Base-by-base conservation (phyloP, 2,797 vertebrate genomes). In the Atherinosoma microstoma region DNA sequence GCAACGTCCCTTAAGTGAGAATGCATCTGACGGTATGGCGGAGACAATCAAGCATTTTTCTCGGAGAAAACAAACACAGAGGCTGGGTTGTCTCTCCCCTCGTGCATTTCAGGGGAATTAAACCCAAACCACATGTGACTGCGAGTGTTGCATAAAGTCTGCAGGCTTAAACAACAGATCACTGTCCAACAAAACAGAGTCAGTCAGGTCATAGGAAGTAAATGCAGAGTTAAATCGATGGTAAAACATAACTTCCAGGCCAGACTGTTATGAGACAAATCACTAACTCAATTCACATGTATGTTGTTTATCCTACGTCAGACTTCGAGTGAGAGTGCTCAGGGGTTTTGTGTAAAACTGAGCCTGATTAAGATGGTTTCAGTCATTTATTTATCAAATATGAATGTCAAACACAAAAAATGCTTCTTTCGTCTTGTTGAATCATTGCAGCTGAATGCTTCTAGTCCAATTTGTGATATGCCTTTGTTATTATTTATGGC, bases 121-220 rank as follows among this genome's bases (percentile, higher is more conserved):
- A 75, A 82, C 63, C 77, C 57, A 40, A 66, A 67, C 12, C 30
- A 27, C 87, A 82, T 79, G 87, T 85, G 87, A 89, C 85, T 60
- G 69, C 32, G 63, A 78, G 76, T 9, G 27, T 49, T 75, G 82
- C 75, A 63, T 73, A 65, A 81, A 85, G 68, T 75, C 68, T 60
- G 62, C 73, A 35, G 35, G 54, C 78, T 74, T 53, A 34, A 67
- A 78, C 78, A 51, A 68, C 74, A 80, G 75, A 73, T 58, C 54
- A 47, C 56, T 67, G 57, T 65, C 69, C 69, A 68, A 56, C 72
- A 45, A 71, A 75, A 75, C 57, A 10, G 73, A 79, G 72, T 67
- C 63, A 58, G 5, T 13, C 2, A 4, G 73, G 70, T 78, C 83
- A 82, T 83, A 85, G 87, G 75, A 86, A 85, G 82, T 76, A 56